Evolutionary conservation across 2,113 vertebrate genomes (phyloP).

Genomic region (Forbesichthys papilliferus): DNA sequence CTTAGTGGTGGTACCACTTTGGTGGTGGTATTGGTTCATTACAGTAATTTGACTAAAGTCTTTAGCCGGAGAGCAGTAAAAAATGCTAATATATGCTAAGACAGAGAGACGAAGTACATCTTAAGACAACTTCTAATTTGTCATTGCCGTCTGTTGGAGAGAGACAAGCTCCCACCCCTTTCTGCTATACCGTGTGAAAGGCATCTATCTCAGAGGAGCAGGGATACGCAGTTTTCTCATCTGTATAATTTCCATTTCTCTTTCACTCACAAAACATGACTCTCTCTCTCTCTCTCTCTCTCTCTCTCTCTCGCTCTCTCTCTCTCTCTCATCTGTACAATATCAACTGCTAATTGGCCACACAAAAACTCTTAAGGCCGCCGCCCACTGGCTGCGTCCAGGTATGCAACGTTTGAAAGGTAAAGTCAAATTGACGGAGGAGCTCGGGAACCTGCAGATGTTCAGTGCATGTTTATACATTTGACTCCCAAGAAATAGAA

Average conservation of each 20-base stretch:
- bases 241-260: not conserved
- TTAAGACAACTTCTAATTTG: slow-evolving; percentile 20
- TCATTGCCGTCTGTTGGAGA: slow-evolving; percentile 14
- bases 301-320: not conserved
- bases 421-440: no score
- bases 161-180: slow-evolving; percentile 12
- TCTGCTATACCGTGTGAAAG: slow-evolving; percentile 15
- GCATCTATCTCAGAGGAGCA: slow-evolving; percentile 33
- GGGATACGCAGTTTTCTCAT: not conserved
- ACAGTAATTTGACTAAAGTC: slow-evolving; percentile 27
- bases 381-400: no score
- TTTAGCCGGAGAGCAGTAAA: slow-evolving; percentile 5
- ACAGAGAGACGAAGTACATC: slow-evolving; percentile 23
- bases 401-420: no score
- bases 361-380: no score
- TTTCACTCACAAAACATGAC: slow-evolving; percentile 9
- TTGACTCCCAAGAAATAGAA: no score
- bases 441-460: no score
- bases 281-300: not conserved
- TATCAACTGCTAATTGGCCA: no score
- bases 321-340: not conserved
- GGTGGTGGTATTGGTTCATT: slow-evolving; percentile 8
- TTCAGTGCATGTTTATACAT: no score
- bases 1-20: not conserved
- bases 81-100: slow-evolving; percentile 29